Percentiles rank a stretch among this genome's conserved stretches.
phyloP scores from a whole-genome alignment of 1,140 invertebrate species.

The Lepidostoma basale region DNA sequence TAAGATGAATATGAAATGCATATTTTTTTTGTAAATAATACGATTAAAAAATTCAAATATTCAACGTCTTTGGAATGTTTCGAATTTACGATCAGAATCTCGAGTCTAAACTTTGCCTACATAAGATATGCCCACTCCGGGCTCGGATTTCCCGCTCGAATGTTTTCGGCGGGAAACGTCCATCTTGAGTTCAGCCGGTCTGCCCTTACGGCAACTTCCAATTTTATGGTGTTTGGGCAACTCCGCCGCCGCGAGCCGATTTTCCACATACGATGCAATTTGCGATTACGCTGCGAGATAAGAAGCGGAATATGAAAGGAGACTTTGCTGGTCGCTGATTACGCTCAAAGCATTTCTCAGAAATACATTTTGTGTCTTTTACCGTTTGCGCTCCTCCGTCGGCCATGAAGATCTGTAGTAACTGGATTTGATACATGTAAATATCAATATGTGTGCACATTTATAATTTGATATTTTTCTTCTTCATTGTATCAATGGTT shows the following conservation, averaged over 20 bases:
- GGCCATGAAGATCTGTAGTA: no score
- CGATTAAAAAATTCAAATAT: no score
- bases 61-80: no score
- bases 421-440: no score
- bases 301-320: conserved; percentile 39
- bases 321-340: conserved; percentile 34
- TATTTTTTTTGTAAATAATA: no score
- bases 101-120: no score
- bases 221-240: conserved; percentile 63
- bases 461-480: no score
- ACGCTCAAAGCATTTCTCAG: conserved; percentile 31
- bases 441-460: no score
- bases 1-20: background rate
- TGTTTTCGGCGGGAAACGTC: background rate
- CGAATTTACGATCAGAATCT: no score
- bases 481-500: no score
- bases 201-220: conserved; percentile 55
- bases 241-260: conserved; percentile 51
- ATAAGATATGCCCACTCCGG: background rate
- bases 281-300: conserved; percentile 48
- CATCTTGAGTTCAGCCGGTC: background rate
- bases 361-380: background rate
- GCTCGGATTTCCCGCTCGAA: conserved; percentile 8
- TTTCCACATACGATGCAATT: conserved; percentile 47
- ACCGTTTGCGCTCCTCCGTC: background rate